Base-by-base conservation (phyloP, 2,113 vertebrate genomes). In the Thermophis baileyi region DNA sequence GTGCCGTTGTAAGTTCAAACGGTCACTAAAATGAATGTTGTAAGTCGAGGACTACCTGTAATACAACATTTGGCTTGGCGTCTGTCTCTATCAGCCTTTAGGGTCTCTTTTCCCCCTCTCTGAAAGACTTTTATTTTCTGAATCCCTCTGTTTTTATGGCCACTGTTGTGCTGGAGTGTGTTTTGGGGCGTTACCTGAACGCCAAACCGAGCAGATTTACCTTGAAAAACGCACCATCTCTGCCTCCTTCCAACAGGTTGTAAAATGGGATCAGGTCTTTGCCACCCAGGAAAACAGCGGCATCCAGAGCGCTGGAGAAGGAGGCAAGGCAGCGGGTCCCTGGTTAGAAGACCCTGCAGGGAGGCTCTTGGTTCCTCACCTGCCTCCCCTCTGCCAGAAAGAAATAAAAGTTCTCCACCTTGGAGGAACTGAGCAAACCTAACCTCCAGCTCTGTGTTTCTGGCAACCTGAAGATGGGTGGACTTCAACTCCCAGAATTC, bases 181-280 rank as follows among this genome's bases (percentile, higher is more conserved):
- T 60, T 60, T 27, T 27, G 55, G 25, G 55, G 0, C 25, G 8
- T 63, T 63, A 63, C 27, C 60, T 5, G 11, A 30, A n/a, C 1
- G 0, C 60, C 60, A 63, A 50, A 50, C 7, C 47, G 49, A 0
- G 93, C 1, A 87, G 92, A 86, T 22, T 93, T 97, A 99, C 99
- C 98, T 94, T 98, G 97, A 98, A 99, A 96, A 99, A 98, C 89
- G 95, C 85, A 44, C 99, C 99, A 55, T 99, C 98, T 97, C 96
- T 97, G 93, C 99, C 99, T 0, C 98, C 99, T 20, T 99, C 95
- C 96, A 99, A 91, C 81, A 99, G 97, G 53, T 91, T 96, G 69
- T 99, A 99, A 97, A 99, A 99, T 0, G 99, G 99, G 44, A 93
- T 88, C 96, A 99, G n/a, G 93, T 97, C 98, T 89, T 98, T 96